Evolutionary conservation across 2,113 vertebrate genomes (phyloP).

Genomic region (Nipponia nippon): DNA sequence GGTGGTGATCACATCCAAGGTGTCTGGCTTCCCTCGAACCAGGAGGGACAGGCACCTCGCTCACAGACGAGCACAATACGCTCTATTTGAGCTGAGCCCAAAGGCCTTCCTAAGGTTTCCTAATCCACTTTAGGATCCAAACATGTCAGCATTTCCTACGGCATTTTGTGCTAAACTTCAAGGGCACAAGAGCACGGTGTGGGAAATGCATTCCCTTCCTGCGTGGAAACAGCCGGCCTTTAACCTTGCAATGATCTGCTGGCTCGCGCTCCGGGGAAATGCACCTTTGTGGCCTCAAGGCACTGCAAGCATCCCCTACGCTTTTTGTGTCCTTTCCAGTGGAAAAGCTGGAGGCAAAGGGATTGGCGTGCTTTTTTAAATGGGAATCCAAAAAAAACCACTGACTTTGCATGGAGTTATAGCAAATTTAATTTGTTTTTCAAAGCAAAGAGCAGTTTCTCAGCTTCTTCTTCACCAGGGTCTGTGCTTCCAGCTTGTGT

Average conservation of each 20-base stretch:
- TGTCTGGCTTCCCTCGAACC: not conserved
- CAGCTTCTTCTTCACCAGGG: not conserved
- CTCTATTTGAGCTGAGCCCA: not conserved
- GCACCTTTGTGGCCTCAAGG: not conserved
- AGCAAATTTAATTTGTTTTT: not conserved
- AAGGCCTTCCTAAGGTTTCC: not conserved
- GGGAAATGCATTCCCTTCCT: not conserved
- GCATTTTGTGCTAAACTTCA: not conserved
- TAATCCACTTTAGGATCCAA: not conserved
- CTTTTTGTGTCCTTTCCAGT: not conserved
- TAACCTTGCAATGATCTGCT: not conserved
- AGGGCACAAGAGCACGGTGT: not conserved
- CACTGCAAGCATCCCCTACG: not conserved
- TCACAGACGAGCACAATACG: not conserved
- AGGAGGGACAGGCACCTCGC: not conserved
- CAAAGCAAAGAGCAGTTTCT: not conserved
- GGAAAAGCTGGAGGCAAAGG: not conserved
- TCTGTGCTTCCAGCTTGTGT: not conserved
- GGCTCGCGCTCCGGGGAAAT: not conserved
- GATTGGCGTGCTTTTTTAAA: not conserved
- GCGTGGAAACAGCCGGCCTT: not conserved
- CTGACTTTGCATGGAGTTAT: not conserved
- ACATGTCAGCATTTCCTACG: not conserved
- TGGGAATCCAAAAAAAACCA: rapidly evolving
- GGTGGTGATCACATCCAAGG: not conserved